These are phyloP conservation scores for Macrobrachium rosenbergii DNA, from an alignment of 1,140 invertebrate genomes.

Conservation along the genomic window DNA sequence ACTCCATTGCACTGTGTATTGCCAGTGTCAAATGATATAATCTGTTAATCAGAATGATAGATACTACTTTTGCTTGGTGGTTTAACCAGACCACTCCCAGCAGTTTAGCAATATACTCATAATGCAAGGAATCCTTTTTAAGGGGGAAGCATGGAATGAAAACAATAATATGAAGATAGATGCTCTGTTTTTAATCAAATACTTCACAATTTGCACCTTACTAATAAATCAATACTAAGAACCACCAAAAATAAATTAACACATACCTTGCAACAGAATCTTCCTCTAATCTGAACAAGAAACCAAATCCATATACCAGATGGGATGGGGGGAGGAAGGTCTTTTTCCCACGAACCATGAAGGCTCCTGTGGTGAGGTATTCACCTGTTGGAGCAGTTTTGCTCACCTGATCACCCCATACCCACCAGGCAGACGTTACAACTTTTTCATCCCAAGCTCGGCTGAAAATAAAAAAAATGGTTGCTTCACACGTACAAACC, in stretches of 20 bases:
- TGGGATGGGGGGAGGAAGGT: constrained; percentile 95
- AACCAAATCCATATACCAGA: constrained; percentile 92
- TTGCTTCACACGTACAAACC: too few species aligned
- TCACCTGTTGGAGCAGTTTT: constrained; percentile 98
- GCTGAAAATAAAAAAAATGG: constrained; percentile 52
- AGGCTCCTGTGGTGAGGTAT: constrained; percentile 94
- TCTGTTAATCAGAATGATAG: too few species aligned
- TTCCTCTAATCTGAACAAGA: constrained; percentile 88
- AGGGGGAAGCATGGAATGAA: too few species aligned
- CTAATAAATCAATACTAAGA: neutral
- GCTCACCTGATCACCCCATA: constrained; percentile 94
- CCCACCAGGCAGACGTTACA: constrained; percentile 96
- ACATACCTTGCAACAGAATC: constrained; percentile 69
- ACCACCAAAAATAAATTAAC: neutral
- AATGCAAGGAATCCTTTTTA: too few species aligned
- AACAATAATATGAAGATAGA: too few species aligned
- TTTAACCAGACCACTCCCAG: too few species aligned
- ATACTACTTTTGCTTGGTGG: too few species aligned
- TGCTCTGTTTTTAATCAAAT: too few species aligned
- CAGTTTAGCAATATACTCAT: too few species aligned
- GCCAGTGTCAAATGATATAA: too few species aligned
- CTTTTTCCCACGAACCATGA: constrained; percentile 99
- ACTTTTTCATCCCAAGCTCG: constrained; percentile 67
- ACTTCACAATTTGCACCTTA: too few species aligned
- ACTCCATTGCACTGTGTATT: too few species aligned